These are phyloP conservation scores for Rhinogobio ventralis DNA, from an alignment of 2,797 vertebrate genomes.

Conservation along the genomic window DNA sequence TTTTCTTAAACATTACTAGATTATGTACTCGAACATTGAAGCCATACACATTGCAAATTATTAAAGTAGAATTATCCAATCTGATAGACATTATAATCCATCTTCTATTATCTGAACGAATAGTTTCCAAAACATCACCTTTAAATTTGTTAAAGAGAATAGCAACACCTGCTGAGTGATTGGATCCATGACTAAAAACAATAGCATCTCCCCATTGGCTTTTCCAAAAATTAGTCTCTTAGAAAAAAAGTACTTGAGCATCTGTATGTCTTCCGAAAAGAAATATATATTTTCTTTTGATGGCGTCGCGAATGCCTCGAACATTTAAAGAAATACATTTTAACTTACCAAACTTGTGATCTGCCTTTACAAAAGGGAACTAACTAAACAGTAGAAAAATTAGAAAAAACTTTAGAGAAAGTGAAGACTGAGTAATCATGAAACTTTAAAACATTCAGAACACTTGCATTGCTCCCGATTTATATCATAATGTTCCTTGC, in stretches of 20 bases:
- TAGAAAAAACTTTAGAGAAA: not conserved
- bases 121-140: not conserved
- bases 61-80: not conserved
- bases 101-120: not conserved
- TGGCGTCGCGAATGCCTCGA: not conserved
- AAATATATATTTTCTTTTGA: not conserved
- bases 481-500: too few relatives aligned
- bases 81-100: not conserved
- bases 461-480: not conserved
- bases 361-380: not conserved
- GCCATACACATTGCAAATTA: not conserved
- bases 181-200: too few relatives aligned
- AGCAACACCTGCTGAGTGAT: too few relatives aligned
- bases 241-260: not conserved
- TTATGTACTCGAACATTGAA: not conserved
- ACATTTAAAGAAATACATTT: constrained; percentile 1
- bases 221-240: not conserved
- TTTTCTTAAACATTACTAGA: not conserved
- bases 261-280: not conserved
- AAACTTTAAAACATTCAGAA: not conserved
- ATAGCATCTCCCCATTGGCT: not conserved
- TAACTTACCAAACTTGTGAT: not conserved
- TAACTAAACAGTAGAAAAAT: not conserved
- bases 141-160: not conserved
- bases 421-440: not conserved